Percentiles rank a stretch among this genome's conserved stretches.
These are phyloP conservation scores for Aspidoscelis tigris DNA, from an alignment of 2,113 vertebrate species.

Conservation along the genomic window DNA sequence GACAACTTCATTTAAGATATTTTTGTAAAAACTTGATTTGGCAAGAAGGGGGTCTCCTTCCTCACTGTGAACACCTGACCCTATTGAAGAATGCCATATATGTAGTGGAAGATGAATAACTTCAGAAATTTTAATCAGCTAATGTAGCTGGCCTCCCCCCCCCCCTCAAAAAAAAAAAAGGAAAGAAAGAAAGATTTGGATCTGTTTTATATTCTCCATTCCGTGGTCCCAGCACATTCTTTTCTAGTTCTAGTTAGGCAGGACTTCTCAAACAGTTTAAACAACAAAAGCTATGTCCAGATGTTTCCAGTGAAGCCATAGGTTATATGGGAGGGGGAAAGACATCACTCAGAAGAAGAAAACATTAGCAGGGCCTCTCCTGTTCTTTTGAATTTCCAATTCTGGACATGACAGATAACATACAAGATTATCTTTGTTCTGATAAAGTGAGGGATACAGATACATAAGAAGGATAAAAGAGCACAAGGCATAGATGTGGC, in stretches of 20 bases:
- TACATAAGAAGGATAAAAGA: neutral
- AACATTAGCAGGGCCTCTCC: constrained; percentile 19
- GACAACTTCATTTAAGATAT: neutral
- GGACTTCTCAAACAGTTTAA: neutral
- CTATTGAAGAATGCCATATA: neutral
- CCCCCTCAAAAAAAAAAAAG: no score
- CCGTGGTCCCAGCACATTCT: constrained; percentile 4
- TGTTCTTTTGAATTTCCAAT: constrained; percentile 6
- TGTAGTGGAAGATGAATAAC: neutral
- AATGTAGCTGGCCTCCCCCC: neutral
- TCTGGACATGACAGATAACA: constrained; percentile 19
- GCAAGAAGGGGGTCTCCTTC: no score
- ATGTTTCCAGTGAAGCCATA: constrained; percentile 31
- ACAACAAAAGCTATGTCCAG: constrained; percentile 27
- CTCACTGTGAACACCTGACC: neutral
- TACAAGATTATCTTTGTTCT: constrained; percentile 17
- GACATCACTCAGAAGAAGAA: neutral
- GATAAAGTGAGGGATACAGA: constrained; percentile 18
- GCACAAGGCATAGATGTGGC: constrained; percentile 10
- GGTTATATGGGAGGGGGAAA: constrained; percentile 9
- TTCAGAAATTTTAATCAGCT: neutral
- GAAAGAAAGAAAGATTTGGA: neutral
- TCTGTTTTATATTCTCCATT: constrained; percentile 18
- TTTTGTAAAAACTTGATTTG: constrained; percentile 4
- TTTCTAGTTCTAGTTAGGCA: constrained; percentile 9